These are phyloP conservation scores for Oncorhynchus masou DNA, from an alignment of 2,113 vertebrate species.

Conservation along the genomic window DNA sequence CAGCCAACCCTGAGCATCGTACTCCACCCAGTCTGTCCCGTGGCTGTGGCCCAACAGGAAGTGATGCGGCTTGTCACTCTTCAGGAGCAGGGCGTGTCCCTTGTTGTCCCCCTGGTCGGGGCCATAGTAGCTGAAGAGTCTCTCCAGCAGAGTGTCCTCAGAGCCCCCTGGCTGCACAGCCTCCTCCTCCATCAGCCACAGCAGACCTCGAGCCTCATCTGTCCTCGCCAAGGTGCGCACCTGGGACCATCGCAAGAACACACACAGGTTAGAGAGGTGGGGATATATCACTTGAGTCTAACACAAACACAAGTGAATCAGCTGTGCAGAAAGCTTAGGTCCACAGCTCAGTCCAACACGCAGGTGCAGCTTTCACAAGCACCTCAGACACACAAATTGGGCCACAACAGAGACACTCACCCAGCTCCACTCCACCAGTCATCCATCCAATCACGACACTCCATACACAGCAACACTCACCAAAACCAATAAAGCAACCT, in stretches of 20 bases:
- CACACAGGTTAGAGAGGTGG: neutral
- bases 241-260: conserved; percentile 53
- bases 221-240: conserved; percentile 86
- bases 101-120: conserved; percentile 82
- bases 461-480: neutral
- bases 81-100: conserved; percentile 82
- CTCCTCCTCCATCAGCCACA: conserved; percentile 97
- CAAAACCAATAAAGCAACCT: no score
- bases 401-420: neutral
- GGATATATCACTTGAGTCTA: neutral
- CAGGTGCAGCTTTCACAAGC: neutral
- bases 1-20: conserved; percentile 87
- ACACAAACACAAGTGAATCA: neutral
- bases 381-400: neutral
- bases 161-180: conserved; percentile 85
- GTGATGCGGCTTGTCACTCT: conserved; percentile 82
- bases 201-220: conserved; percentile 87
- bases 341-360: no score
- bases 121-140: conserved; percentile 91
- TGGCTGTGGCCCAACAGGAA: conserved; percentile 96
- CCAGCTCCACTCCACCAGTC: neutral
- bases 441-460: neutral
- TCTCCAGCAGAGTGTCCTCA: conserved; percentile 86
- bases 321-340: neutral
- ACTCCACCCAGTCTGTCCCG: conserved; percentile 94